phyloP scores from a whole-genome alignment of 2,888 invertebrate genomes.

The Hanleya hanleyi region DNA sequence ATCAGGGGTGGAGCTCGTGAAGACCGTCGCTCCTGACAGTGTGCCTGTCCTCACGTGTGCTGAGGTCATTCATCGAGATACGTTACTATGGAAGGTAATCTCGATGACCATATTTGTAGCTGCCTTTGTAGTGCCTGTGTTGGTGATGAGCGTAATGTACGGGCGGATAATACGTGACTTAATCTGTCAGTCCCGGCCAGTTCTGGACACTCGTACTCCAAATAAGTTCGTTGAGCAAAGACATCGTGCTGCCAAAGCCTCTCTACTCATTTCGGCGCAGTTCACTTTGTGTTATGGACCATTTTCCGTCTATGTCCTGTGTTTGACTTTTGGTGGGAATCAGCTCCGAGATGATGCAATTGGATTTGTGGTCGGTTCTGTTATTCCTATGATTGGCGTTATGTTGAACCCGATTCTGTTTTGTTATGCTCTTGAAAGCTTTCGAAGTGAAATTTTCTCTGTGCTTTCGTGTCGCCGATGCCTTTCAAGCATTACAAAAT shows the following conservation, averaged over 20 bases:
- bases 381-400: slow-evolving; percentile 8
- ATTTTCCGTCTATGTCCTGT: neutral
- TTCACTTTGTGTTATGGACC: slow-evolving; percentile 9
- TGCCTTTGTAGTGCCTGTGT: neutral
- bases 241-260: slow-evolving; percentile 3
- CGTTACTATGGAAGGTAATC: neutral
- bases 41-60: neutral
- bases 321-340: neutral
- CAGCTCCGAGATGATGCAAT: neutral
- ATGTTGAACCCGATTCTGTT: slow-evolving; percentile 3
- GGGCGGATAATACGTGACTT: neutral
- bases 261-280: slow-evolving; percentile 1
- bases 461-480: neutral
- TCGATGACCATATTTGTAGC: neutral
- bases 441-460: neutral
- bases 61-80: neutral
- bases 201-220: neutral
- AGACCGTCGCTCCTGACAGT: neutral
- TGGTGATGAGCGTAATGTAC: slow-evolving; percentile 8
- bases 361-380: neutral
- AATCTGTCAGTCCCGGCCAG: neutral
- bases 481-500: neutral
- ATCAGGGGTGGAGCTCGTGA: neutral
- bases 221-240: slow-evolving; percentile 6
- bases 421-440: slow-evolving; percentile 10